phyloP scores from a whole-genome alignment of 2,797 vertebrate genomes.

The Phoebastria nigripes region DNA sequence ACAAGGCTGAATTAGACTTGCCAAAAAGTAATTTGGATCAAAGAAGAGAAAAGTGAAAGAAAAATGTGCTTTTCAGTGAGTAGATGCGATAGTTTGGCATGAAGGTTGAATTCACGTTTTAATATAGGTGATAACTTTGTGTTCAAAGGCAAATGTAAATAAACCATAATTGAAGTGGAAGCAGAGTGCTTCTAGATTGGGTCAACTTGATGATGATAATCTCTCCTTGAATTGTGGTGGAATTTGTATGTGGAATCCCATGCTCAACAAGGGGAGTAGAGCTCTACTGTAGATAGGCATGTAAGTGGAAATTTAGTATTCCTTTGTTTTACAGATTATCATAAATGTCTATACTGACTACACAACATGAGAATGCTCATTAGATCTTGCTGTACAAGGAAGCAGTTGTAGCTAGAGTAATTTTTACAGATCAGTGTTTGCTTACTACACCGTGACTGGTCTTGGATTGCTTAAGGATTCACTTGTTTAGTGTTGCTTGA shows the following conservation, averaged over 20 bases:
- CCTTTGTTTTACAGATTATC: neutral
- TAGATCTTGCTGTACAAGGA: neutral
- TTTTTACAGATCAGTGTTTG: neutral
- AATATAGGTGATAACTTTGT: neutral
- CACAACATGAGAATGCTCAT: neutral
- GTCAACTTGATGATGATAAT: neutral
- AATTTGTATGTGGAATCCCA: neutral
- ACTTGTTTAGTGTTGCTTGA: neutral
- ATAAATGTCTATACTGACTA: neutral
- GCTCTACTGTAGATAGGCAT: neutral
- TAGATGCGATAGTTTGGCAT: neutral
- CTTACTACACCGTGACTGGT: fast-evolving
- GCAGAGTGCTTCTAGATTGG: neutral
- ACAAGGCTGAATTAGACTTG: neutral
- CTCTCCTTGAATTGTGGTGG: neutral
- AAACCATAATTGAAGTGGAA: neutral
- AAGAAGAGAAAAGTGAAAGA: neutral
- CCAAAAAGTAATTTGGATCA: slow-evolving; percentile 4
- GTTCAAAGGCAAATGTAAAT: neutral
- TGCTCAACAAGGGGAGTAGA: neutral
- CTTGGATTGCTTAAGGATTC: neutral
- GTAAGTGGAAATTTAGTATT: neutral
- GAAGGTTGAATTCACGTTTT: neutral
- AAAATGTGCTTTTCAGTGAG: neutral
- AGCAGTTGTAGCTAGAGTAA: neutral